Percentiles rank a stretch among this genome's conserved stretches.
These are phyloP conservation scores for Perizoma flavofasciatum DNA, from an alignment of 2,888 invertebrate species.

Conservation along the genomic window DNA sequence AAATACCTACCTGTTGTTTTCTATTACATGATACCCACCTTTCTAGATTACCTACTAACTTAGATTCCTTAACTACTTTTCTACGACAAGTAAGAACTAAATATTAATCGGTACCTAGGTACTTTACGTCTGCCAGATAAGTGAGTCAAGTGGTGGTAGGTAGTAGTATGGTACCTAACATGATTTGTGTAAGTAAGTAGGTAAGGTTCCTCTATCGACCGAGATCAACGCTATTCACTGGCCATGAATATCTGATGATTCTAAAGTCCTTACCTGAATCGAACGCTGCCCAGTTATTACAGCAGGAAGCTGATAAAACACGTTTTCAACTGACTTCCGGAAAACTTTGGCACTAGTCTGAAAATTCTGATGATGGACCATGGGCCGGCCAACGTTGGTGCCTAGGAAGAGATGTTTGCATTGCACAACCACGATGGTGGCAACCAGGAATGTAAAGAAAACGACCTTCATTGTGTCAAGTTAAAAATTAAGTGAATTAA, in stretches of 20 bases:
- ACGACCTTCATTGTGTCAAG: constrained; percentile 45
- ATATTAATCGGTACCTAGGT: no score
- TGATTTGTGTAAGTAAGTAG: no score
- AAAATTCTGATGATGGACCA: constrained; percentile 49
- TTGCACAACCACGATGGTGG: constrained; percentile 49
- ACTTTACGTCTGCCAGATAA: no score
- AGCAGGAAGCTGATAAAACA: constrained; percentile 49
- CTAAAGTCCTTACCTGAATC: constrained; percentile 54
- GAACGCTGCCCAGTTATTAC: constrained; percentile 34
- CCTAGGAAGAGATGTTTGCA: constrained; percentile 63
- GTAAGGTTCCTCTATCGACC: no score
- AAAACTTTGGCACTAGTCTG: constrained; percentile 49
- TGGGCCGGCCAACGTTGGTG: constrained; percentile 53
- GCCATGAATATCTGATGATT: background rate
- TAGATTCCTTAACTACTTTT: no score
- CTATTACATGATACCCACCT: no score
- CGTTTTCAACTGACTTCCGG: constrained; percentile 60
- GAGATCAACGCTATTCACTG: no score
- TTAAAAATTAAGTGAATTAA: background rate
- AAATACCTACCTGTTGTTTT: no score
- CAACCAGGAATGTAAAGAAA: constrained; percentile 41
- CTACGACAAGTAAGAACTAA: no score
- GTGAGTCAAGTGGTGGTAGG: no score
- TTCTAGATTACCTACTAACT: no score
- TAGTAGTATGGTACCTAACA: no score